Base-by-base conservation (phyloP, 2,888 invertebrate genomes). In the Plebejus argus region DNA sequence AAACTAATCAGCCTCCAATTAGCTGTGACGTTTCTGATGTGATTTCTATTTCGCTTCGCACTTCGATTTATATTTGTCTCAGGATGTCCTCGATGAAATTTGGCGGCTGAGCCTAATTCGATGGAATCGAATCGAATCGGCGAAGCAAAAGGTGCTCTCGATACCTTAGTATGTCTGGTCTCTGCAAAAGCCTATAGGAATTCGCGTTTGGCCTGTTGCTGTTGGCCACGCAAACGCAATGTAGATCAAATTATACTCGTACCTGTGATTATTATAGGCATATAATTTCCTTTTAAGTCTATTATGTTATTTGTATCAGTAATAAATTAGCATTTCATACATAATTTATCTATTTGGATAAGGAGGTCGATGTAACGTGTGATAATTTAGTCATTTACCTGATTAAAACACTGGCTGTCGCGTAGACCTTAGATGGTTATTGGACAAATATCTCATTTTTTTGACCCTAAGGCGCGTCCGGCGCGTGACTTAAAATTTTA, bases 351-450 rank as follows among this genome's bases (percentile, higher is more conserved):
- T 61, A 23, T 61, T 66, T 66, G 28, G 66, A 12, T 66, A 28
- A 66, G 28, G 66, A 66, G 66, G 66, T 66, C 66, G 28, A 66
- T 33, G 66, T 66, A 33, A 33, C 28, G 6, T 66, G 66, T 66
- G 66, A 66, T 66, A 66, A 66, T 66, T 66, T 66, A 66, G 28
- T 28, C 6, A 33, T 66, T 18, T 66, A 66, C 66, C 66, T 66
- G 66, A 66, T 66, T 66, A 12, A 28, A 28, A 28, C 15, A 28
- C 20, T 20, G 10, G 3, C 23, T 66, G 61, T 5, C 61, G 28
- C 12, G 15, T 66, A 66, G 28, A 28, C 23, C 61, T 28, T 66
- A 3, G 28, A 28, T 66, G 28, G 61, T 28, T 23, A 66, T 23
- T 58, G 58, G 58, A 20, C 10, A 23, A 61, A 23, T 12, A 61